Evolutionary conservation across 2,888 invertebrate species (phyloP).

Genomic region (Eledona agricola): DNA sequence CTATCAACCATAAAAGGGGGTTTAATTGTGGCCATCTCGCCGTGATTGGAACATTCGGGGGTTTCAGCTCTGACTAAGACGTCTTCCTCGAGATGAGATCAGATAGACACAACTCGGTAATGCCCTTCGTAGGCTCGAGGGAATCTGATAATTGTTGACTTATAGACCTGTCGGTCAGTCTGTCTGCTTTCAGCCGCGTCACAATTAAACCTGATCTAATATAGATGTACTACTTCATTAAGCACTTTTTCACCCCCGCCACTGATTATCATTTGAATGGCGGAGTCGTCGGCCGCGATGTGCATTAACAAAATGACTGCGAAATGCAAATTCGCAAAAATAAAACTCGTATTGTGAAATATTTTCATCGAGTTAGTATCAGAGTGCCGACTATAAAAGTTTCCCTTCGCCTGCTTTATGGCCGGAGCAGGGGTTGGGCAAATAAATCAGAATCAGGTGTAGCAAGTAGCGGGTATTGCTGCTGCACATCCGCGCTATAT

Average conservation of each 20-base stretch:
- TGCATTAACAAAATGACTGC: conserved; percentile 14
- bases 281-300: too few species aligned
- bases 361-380: conserved; percentile 57
- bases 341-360: conserved; percentile 53
- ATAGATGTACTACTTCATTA: conserved; percentile 50
- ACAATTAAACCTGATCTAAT: conserved; percentile 53
- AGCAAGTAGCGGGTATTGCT: conserved; percentile 39
- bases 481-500: conserved; percentile 40
- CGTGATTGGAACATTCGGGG: conserved; percentile 56
- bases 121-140: conserved; percentile 49
- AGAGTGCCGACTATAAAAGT: conserved; percentile 56
- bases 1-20: conserved; percentile 60
- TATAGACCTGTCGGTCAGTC: conserved; percentile 58
- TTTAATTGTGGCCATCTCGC: conserved; percentile 60
- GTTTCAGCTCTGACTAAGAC: conserved; percentile 56
- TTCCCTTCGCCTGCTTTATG: conserved; percentile 55
- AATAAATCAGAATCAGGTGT: conserved; percentile 59
- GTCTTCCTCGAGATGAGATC: conserved; percentile 49
- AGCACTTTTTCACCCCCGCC: conserved; percentile 39
- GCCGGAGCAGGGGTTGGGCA: conserved; percentile 50
- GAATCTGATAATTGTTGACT: conserved; percentile 61
- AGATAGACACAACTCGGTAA: conserved; percentile 42
- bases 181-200: conserved; percentile 48
- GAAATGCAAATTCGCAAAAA: conserved; percentile 31
- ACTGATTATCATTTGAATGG: too few species aligned